Base-by-base conservation (phyloP, 1,140 invertebrate genomes). In the Oncopodura yosiiana region DNA sequence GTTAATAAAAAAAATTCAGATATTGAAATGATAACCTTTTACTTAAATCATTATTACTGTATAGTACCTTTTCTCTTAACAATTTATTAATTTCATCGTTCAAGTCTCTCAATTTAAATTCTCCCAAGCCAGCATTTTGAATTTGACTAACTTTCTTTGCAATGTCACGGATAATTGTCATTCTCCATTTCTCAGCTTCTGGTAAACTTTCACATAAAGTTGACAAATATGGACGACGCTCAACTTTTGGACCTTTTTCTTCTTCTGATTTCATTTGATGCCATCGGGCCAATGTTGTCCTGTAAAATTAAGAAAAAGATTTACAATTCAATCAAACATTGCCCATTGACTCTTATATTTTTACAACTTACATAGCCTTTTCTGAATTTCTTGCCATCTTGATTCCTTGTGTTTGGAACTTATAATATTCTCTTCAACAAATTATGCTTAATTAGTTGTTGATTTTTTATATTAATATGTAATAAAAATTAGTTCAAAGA, bases 51-150 rank as follows among this genome's bases (percentile, higher is more conserved):
- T 8, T 8, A 38, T 44, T 6, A 16, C 12, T 24, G 8, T 19
- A 32, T 8, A 3, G 4, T 50, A 61, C 59, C 60, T 90, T 91
- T 69, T 98, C 92, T 57, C 94, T 72, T 23, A 99, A 74, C 30
- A 99, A 69, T 74, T 98, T 99, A 69, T 99, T 99, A 51, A 99
- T 99, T 74, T 99, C 95, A 75, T 99, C 96, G 70, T 99, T 99
- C 1, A 99, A 73, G 72, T 99, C 96, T 29, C 96, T 75, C 61
- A 99, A 92, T 32, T 94, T 80, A 69, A 96, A 99, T 75, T 99
- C 96, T 1, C 95, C 95, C 1, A 99, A 75, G 62, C 95, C 95
- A 66, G 96, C 94, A 77, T 98, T 97, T 71, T 99, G 95, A 69
- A 99, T 99, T 72, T 96, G 90, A 16, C 94, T 86, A n/a, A 99